Base-by-base conservation (phyloP, 1,140 invertebrate genomes). In the Drosophila ohnishii region DNA sequence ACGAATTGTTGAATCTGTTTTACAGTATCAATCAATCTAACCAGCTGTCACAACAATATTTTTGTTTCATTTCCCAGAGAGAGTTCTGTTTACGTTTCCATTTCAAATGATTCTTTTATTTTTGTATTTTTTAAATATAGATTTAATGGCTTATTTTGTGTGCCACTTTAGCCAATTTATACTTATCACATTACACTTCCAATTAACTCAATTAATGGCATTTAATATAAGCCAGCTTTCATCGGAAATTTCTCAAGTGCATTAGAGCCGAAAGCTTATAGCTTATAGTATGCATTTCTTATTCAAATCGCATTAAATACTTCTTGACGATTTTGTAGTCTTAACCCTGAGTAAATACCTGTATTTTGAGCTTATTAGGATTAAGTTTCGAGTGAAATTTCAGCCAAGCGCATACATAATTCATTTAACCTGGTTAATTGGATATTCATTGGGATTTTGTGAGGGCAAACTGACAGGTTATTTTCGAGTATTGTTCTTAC, bases 171-270 rank as follows among this genome's bases (percentile, higher is more conserved):
- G 22, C 11, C 28, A 50, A 64, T 65, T 39, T 30, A 37, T 35
- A 32, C 16, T 25, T n/a, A 42, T 50, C 16, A 11, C 45, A 50
- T 28, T 40, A 25, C 47, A 69, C 3, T 42, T 30, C 34, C 8
- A 65, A 53, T 64, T 34, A 61, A 16, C 11, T 28, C 30, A 65
- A 62, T 65, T 65, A 65, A 62, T 61, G 19, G 28, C 25, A 13
- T 59, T 65, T 45, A 19, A 44, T 45, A 62, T 16, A 14, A 28
- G 11, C 30, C 25, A 9, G 25, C 7, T 22, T 16, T 64, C 3
- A 7, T 16, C 2, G 13, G 2, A n/a, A 30, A 45, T 22, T 64
- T 2, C 11, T 35, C 8, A 35, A 35, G 19, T 34, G 14, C 14
- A 16, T 34, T 25, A 22, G 34, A 55, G 50, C 11, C 16, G 0